These are phyloP conservation scores for Apeltes quadracus DNA, from an alignment of 2,113 vertebrate species.

Conservation along the genomic window DNA sequence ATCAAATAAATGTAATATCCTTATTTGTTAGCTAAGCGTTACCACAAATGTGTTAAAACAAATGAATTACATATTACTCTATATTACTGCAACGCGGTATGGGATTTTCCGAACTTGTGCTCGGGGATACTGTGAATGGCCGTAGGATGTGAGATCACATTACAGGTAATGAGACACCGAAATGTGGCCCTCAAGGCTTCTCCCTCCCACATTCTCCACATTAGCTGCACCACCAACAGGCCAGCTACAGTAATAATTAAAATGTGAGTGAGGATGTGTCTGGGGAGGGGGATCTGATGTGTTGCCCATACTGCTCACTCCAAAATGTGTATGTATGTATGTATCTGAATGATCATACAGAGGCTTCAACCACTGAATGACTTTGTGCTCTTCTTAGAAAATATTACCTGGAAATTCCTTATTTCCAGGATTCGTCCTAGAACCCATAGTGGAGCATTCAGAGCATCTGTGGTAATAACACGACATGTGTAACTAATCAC, in stretches of 20 bases:
- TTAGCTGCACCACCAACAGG: conserved; percentile 24
- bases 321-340: not conserved
- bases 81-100: not conserved
- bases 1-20: not conserved
- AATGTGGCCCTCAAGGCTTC: conserved; percentile 38
- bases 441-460: not conserved
- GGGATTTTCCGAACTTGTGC: conserved; percentile 27
- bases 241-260: conserved; percentile 5
- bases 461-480: not conserved
- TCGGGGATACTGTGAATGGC: conserved; percentile 8
- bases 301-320: not conserved
- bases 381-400: not conserved
- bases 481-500: not conserved
- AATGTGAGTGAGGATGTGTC: not conserved
- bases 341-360: not conserved
- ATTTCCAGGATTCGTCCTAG: not conserved
- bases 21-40: not conserved
- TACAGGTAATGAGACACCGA: conserved; percentile 73
- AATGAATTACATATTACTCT: no score
- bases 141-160: conserved; percentile 57
- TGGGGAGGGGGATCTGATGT: not conserved
- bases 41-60: not conserved
- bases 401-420: no score
- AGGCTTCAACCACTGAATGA: not conserved
- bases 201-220: conserved; percentile 8